Evolutionary conservation across 2,888 invertebrate genomes (phyloP).

Genomic region (Caenorhabditis japonica): DNA sequence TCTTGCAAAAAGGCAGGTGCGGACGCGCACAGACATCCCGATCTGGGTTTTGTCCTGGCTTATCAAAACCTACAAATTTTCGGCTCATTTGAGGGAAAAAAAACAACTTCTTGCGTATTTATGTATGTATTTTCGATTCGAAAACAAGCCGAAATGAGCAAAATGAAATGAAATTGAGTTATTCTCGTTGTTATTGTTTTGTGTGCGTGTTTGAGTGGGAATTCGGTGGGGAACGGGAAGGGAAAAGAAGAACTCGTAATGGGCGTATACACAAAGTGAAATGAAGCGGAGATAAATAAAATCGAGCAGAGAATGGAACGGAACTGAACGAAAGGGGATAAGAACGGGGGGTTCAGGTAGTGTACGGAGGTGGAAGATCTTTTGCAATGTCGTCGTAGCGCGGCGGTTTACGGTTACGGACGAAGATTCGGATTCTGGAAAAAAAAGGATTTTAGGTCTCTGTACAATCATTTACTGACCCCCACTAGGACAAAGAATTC

Average conservation of each 20-base stretch:
- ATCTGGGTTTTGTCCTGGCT: too few species aligned
- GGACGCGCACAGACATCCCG: too few species aligned
- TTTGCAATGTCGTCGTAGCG: slow-evolving; percentile 53
- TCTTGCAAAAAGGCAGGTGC: too few species aligned
- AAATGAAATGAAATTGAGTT: neutral
- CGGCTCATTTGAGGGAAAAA: neutral
- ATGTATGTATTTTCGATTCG: too few species aligned
- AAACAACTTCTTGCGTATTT: neutral
- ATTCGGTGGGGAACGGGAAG: slow-evolving; percentile 7
- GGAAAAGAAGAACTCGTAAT: slow-evolving; percentile 40
- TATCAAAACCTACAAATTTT: slow-evolving; percentile 15
- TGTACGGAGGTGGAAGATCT: slow-evolving; percentile 55
- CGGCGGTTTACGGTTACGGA: slow-evolving; percentile 44
- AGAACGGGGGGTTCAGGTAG: slow-evolving; percentile 9
- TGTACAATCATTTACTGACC: too few species aligned
- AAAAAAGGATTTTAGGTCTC: too few species aligned
- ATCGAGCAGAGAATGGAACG: slow-evolving; percentile 5
- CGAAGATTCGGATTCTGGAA: slow-evolving; percentile 42
- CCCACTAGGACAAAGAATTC: too few species aligned
- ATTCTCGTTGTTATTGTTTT: slow-evolving; percentile 17
- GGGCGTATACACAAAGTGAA: slow-evolving; percentile 41
- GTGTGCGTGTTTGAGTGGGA: neutral
- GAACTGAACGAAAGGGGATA: neutral
- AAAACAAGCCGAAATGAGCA: neutral
- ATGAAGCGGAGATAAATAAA: slow-evolving; percentile 7